Evolutionary conservation across 2,888 invertebrate species (phyloP).

Genomic region (Flexamia atlantica): DNA sequence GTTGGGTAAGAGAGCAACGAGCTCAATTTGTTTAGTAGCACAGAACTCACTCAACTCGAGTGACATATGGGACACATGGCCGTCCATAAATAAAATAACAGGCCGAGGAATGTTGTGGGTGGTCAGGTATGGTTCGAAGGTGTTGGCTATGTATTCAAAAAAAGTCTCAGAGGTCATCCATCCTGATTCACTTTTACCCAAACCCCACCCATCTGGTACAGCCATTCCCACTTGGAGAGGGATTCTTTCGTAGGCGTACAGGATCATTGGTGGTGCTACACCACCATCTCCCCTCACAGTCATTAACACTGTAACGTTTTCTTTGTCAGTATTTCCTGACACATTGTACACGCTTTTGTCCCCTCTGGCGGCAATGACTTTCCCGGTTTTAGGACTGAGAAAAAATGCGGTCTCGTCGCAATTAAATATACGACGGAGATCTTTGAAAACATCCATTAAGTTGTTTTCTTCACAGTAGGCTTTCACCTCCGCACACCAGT

Average conservation of each 20-base stretch:
- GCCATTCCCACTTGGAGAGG: constrained; percentile 69
- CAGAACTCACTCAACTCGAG: constrained; percentile 56
- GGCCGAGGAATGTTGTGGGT: constrained; percentile 72
- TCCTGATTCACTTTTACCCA: constrained; percentile 73
- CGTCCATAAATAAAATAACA: constrained; percentile 74
- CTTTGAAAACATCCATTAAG: neutral
- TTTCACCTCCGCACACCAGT: neutral
- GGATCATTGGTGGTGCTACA: constrained; percentile 67
- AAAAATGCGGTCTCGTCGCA: neutral
- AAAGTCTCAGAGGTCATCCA: constrained; percentile 74
- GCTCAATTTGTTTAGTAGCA: constrained; percentile 50
- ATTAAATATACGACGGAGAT: neutral
- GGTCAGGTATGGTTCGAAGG: constrained; percentile 73
- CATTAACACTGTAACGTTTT: constrained; percentile 70
- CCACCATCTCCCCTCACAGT: constrained; percentile 70
- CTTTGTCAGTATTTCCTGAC: constrained; percentile 69
- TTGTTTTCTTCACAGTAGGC: neutral
- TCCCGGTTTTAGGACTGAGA: neutral
- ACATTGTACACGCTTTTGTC: constrained; percentile 70
- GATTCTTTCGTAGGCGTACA: constrained; percentile 72
- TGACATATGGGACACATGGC: constrained; percentile 72
- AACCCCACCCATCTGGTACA: constrained; percentile 71
- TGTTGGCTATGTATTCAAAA: constrained; percentile 73
- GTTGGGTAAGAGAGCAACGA: constrained; percentile 57
- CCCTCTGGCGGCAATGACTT: neutral